These are phyloP conservation scores for Salmo trutta DNA, from an alignment of 2,797 vertebrate species.

Conservation along the genomic window DNA sequence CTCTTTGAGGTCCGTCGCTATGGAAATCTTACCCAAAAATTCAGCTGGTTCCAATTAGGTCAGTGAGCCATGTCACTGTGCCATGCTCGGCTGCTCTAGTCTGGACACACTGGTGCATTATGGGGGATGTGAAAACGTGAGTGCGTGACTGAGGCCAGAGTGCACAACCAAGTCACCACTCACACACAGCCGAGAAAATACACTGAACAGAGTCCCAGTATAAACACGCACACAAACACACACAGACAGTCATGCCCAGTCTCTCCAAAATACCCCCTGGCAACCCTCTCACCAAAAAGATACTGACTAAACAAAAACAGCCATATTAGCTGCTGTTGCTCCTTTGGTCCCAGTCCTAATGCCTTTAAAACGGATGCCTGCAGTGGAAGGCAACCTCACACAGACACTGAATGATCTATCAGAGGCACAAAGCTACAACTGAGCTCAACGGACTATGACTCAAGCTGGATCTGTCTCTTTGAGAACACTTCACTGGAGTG, in stretches of 20 bases:
- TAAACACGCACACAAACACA: conserved; percentile 1
- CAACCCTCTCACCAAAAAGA: conserved; percentile 45
- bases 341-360: conserved; percentile 6
- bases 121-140: conserved; percentile 43
- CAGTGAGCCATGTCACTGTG: conserved; percentile 23
- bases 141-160: conserved; percentile 28
- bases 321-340: conserved; percentile 36
- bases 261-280: conserved; percentile 39
- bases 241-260: background rate
- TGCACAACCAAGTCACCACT: conserved; percentile 27
- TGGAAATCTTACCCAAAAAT: conserved; percentile 15
- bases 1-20: background rate
- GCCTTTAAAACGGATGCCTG: conserved; percentile 48
- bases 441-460: background rate
- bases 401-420: conserved; percentile 14
- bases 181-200: conserved; percentile 8
- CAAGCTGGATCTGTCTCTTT: background rate
- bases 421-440: background rate
- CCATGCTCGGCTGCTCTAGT: conserved; percentile 15
- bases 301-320: conserved; percentile 31
- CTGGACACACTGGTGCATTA: conserved; percentile 25
- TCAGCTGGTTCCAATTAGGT: conserved; percentile 33
- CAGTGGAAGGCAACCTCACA: conserved; percentile 1
- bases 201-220: conserved; percentile 28
- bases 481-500: background rate